These are phyloP conservation scores for Eupithecia centaureata DNA, from an alignment of 2,888 invertebrate species.

Conservation along the genomic window DNA sequence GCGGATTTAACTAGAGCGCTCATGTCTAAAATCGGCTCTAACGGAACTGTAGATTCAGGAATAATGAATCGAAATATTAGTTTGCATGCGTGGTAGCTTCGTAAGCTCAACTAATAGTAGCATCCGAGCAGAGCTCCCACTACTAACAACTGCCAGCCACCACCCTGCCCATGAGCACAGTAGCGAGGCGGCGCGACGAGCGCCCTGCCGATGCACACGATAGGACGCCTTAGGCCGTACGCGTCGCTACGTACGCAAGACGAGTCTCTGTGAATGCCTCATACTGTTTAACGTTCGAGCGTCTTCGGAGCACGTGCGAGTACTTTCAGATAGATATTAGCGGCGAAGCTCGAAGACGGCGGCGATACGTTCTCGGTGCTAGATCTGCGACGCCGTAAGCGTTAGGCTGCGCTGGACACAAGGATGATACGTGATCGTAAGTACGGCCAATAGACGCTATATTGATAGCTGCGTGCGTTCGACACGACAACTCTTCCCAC, in stretches of 20 bases:
- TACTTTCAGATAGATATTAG: constrained; percentile 75
- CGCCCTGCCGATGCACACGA: constrained; percentile 8
- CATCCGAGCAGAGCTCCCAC: constrained; percentile 34
- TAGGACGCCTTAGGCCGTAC: constrained; percentile 23
- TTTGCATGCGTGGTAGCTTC: constrained; percentile 38
- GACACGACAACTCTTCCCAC: constrained; percentile 21
- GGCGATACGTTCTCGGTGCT: constrained; percentile 67
- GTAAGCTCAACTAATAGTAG: constrained; percentile 39
- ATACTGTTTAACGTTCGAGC: constrained; percentile 32
- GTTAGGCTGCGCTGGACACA: constrained; percentile 67
- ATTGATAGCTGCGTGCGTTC: constrained; percentile 46
- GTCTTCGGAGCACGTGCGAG: constrained; percentile 67
- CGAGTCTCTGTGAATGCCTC: constrained; percentile 17
- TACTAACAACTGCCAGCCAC: constrained; percentile 39
- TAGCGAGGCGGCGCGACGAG: constrained; percentile 5
- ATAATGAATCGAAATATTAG: constrained; percentile 30
- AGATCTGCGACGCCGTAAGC: constrained; percentile 57
- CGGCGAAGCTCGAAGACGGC: constrained; percentile 56
- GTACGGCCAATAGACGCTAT: constrained; percentile 60
- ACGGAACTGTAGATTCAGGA: constrained; percentile 30
- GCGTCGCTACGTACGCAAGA: constrained; percentile 3
- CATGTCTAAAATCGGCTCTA: constrained; percentile 38
- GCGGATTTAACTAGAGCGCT: constrained; percentile 56
- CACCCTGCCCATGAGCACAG: constrained; percentile 29
- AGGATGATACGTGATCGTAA: constrained; percentile 62